phyloP scores from a whole-genome alignment of 1,140 invertebrate genomes.

The Drosophila kohkoa region DNA sequence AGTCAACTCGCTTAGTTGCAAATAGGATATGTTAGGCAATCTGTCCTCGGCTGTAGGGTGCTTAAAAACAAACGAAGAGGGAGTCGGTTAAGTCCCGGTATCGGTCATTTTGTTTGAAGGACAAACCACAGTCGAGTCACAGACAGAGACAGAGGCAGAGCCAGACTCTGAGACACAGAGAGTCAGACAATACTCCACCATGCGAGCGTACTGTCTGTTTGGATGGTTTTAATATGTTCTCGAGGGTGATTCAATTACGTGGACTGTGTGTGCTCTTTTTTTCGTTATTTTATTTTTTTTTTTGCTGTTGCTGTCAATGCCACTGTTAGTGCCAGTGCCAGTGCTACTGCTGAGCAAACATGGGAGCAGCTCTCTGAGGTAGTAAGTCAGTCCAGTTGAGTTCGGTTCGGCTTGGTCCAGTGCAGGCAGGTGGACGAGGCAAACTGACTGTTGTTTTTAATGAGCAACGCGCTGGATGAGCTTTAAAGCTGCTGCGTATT shows the following conservation, averaged over 20 bases:
- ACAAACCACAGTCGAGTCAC: conserved; percentile 64
- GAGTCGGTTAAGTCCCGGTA: conserved; percentile 62
- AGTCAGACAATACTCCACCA: conserved; percentile 50
- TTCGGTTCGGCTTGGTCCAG: neutral
- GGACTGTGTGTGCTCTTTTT: conserved; percentile 63
- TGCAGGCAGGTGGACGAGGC: conserved; percentile 43
- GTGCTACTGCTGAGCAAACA: conserved; percentile 41
- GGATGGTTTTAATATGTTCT: conserved; percentile 80
- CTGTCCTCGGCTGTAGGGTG: neutral
- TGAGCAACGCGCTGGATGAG: conserved; percentile 54
- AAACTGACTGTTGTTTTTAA: conserved; percentile 61
- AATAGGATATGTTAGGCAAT: neutral
- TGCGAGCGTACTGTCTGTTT: conserved; percentile 37
- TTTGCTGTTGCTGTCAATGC: conserved; percentile 33
- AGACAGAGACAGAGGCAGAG: neutral
- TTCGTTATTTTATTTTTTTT: conserved; percentile 36
- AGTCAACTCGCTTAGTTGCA: neutral
- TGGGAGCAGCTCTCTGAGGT: conserved; percentile 21
- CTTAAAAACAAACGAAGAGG: conserved; percentile 27
- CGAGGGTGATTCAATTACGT: conserved; percentile 82
- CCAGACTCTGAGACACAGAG: neutral
- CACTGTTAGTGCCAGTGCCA: conserved; percentile 26
- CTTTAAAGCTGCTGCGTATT: conserved; percentile 62
- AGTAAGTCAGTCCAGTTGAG: conserved; percentile 26
- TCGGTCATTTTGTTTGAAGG: conserved; percentile 79